Evolutionary conservation across 2,888 invertebrate genomes (phyloP).

Genomic region (Sminthurinus aureus): DNA sequence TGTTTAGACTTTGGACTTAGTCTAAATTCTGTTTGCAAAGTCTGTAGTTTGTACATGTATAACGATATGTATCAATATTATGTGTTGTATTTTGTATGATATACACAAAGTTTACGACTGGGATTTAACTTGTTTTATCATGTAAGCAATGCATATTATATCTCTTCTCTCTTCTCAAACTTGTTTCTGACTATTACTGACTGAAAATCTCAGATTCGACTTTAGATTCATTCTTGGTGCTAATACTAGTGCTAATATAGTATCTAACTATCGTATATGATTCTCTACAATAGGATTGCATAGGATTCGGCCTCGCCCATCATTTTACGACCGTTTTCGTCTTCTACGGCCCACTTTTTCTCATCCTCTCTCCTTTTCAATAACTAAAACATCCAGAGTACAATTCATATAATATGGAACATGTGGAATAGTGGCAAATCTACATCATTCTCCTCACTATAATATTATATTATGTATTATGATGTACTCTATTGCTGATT

Average conservation of each 20-base stretch:
- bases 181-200: neutral
- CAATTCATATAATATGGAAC: neutral
- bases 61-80: neutral
- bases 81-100: neutral
- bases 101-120: neutral
- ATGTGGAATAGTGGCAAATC: neutral
- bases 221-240: neutral
- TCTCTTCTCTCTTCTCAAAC: neutral
- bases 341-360: constrained; percentile 34
- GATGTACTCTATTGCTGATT: neutral
- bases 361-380: neutral
- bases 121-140: constrained; percentile 11
- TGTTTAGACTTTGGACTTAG: neutral
- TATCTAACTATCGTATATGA: too few relatives aligned
- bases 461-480: neutral
- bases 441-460: neutral
- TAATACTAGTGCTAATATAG: too few relatives aligned
- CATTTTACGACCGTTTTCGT: constrained; percentile 36
- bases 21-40: neutral
- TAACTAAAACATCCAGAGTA: neutral
- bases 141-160: constrained; percentile 24
- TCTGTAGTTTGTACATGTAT: neutral
- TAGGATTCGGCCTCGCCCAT: constrained; percentile 33
- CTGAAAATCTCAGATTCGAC: constrained; percentile 6
- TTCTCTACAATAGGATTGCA: too few relatives aligned